Base-by-base conservation (phyloP, 92 coral and sea anemone genomes). In the Actinostola sp. region DNA sequence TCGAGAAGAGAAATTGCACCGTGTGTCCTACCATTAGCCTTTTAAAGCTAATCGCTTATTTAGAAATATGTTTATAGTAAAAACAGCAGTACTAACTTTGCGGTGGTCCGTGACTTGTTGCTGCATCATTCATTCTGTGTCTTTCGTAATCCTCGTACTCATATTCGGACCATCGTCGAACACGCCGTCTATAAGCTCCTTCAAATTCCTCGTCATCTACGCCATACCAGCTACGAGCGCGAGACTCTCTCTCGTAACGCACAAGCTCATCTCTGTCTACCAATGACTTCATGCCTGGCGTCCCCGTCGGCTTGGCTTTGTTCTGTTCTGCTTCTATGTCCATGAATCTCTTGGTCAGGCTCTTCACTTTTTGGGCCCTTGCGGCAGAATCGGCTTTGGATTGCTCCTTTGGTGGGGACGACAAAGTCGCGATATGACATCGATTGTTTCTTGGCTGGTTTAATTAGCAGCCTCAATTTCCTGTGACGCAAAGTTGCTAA, bases 221-320 rank as follows among this genome's bases (percentile, higher is more conserved):
- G 19, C 81, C 81, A 31, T 75, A 75, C 81, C 81, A 75, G 19
- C 72, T 63, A 25, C 81, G 81, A n/a, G 81, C 81, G 23, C 72
- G 29, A n/a, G 81, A 75, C 30, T 75, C 81, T 7, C 81, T 41
- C 34, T 75, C 81, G 34, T 75, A 64, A 12, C 97, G 81, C 55
- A 88, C 81, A 49, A 91, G 83, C 70, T 91, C 97, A 61, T 67
- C 92, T 45, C 84, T 66, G 63, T 91, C 92, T 10, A 91, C 97
- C 29, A 91, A 50, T 9, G 97, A 85, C 64, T 82, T 88, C 17
- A 72, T 63, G 35, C 84, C 75, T 33, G 97, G 92, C 0, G 89
- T 87, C 3, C 89, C 84, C 19, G 73, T 45, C 50, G 59, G 67
- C 55, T 80, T 91, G 17, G 86, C 85, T 35, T 71, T 79, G 28